Conservation (phyloP, 64 coral and sea anemone genomes). For the Montipora capricornis region DNA sequence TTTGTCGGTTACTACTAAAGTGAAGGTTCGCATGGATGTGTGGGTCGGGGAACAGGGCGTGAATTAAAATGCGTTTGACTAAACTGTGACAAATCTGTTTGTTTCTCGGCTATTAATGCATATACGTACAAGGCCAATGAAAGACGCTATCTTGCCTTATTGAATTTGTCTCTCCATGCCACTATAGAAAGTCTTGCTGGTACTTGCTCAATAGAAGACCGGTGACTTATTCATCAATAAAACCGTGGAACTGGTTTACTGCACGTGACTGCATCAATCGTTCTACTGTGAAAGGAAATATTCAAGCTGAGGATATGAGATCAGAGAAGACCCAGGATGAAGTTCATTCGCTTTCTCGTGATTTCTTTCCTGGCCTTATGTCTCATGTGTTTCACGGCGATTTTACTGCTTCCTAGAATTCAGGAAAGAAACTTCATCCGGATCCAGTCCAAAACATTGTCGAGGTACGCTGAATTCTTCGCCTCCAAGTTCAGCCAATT, state of each 20-base stretch:
- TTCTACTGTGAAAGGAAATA: background rate
- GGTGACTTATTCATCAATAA: slow-evolving; percentile 22
- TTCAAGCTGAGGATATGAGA: background rate
- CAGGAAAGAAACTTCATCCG: slow-evolving; percentile 18
- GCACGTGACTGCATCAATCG: background rate
- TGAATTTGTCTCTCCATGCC: background rate
- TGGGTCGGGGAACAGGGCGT: too few relatives aligned
- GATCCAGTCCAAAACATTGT: background rate
- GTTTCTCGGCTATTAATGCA: too few relatives aligned
- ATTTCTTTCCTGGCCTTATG: slow-evolving; percentile 19
- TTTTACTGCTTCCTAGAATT: slow-evolving; percentile 5
- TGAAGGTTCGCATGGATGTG: too few relatives aligned
- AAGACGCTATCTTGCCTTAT: background rate
- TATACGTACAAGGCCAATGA: background rate
- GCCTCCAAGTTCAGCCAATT: background rate
- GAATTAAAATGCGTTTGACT: too few relatives aligned
- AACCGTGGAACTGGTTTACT: background rate
- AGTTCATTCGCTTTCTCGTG: slow-evolving; percentile 11
- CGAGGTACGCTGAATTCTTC: slow-evolving; percentile 30
- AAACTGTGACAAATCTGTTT: too few relatives aligned
- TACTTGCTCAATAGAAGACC: background rate
- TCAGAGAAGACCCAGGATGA: background rate
- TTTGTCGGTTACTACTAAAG: too few relatives aligned
- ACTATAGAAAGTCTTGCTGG: background rate
- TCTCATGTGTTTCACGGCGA: slow-evolving; percentile 14